phyloP scores from a whole-genome alignment of 2,797 vertebrate genomes.

The Etheostoma perlongum region DNA sequence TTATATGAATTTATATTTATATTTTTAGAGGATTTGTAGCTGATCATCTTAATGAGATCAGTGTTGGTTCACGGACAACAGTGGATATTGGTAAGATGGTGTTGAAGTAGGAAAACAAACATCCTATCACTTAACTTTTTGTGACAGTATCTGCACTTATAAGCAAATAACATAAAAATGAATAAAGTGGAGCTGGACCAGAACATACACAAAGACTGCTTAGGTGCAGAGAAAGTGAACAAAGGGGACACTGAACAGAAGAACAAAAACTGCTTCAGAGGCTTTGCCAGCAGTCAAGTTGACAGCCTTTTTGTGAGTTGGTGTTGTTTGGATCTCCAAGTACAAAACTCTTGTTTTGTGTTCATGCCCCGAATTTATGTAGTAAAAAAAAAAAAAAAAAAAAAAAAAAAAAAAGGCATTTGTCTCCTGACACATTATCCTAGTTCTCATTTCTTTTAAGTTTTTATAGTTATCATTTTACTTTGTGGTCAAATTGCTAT shows the following conservation, averaged over 20 bases:
- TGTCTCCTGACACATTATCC: slow-evolving; percentile 51
- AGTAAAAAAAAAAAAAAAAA: slow-evolving; percentile 9
- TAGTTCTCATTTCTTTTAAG: slow-evolving; percentile 49
- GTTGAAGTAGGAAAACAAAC: slow-evolving; percentile 27
- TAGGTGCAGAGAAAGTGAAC: slow-evolving; percentile 35
- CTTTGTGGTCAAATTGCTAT: slow-evolving; percentile 59
- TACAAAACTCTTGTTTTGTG: slow-evolving; percentile 63
- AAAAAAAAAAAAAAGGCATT: slow-evolving; percentile 21
- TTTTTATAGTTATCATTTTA: slow-evolving; percentile 68
- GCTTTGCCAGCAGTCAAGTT: slow-evolving; percentile 33
- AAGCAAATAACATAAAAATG: slow-evolving; percentile 38
- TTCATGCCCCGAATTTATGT: slow-evolving; percentile 55
- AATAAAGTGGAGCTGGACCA: slow-evolving; percentile 53
- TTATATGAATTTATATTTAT: slow-evolving; percentile 79
- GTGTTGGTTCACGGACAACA: slow-evolving; percentile 39
- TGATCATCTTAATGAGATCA: slow-evolving; percentile 52
- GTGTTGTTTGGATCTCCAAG: slow-evolving; percentile 53
- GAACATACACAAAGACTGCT: slow-evolving; percentile 39
- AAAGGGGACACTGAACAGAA: slow-evolving; percentile 16
- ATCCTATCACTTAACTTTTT: slow-evolving; percentile 59
- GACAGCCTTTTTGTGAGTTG: slow-evolving; percentile 43
- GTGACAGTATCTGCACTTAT: slow-evolving; percentile 69
- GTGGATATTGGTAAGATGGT: slow-evolving; percentile 31
- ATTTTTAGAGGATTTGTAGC: slow-evolving; percentile 64
- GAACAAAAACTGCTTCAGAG: slow-evolving; percentile 39